Conservation (phyloP, 2,797 vertebrate genomes). For the Pseudochaenichthys georgianus region DNA sequence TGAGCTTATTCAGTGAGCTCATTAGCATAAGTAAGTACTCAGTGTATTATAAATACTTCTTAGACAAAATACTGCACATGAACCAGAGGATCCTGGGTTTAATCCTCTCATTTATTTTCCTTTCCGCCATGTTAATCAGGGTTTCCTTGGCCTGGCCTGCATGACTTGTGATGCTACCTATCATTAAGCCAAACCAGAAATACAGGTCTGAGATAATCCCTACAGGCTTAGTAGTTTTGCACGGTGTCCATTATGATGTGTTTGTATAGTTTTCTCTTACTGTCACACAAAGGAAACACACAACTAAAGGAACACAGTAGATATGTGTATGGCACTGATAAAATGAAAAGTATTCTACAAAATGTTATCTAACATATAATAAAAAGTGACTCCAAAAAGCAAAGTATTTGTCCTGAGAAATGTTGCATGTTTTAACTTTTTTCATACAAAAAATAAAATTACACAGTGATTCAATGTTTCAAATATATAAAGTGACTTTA, state of each 20-base stretch:
- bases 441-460: not conserved
- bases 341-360: not conserved
- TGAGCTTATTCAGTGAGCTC: not conserved
- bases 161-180: slow-evolving; percentile 73
- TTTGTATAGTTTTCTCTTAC: slow-evolving; percentile 56
- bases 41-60: slow-evolving; percentile 19
- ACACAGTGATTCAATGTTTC: not conserved
- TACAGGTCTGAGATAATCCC: slow-evolving; percentile 75
- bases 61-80: slow-evolving; percentile 31
- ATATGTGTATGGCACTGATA: not conserved
- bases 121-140: slow-evolving; percentile 56
- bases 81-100: slow-evolving; percentile 46
- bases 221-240: slow-evolving; percentile 54
- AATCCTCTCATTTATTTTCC: slow-evolving; percentile 51
- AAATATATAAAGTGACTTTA: not conserved
- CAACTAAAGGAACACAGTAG: slow-evolving; percentile 18
- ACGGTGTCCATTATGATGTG: slow-evolving; percentile 54
- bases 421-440: slow-evolving; percentile 3
- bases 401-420: not conserved
- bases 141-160: slow-evolving; percentile 55
- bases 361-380: not conserved
- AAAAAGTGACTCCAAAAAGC: not conserved
- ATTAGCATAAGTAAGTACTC: too few relatives aligned
- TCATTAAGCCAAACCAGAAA: slow-evolving; percentile 80
- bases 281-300: slow-evolving; percentile 50